A percentile compares a stretch with the other conserved stretches of the same genome.
phyloP scores from a whole-genome alignment of 2,888 invertebrate genomes.

The Apoderus coryli region DNA sequence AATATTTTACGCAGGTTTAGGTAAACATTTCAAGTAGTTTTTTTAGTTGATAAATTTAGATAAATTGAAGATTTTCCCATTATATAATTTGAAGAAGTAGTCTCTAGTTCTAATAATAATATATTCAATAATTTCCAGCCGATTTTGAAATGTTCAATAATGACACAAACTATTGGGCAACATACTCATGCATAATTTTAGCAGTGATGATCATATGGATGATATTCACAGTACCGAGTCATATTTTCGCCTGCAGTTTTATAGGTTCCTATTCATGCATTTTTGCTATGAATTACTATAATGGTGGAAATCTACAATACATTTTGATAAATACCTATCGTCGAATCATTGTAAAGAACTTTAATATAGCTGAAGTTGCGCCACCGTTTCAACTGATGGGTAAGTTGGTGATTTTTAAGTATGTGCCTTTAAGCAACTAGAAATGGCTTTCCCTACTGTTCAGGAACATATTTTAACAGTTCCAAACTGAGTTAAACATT shows the following conservation, averaged over 20 bases:
- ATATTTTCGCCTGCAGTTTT: constrained; percentile 47
- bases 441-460: no score
- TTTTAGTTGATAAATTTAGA: constrained; percentile 1
- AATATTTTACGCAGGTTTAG: constrained; percentile 20
- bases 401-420: no score
- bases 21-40: constrained; percentile 17
- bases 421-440: no score
- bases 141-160: constrained; percentile 33
- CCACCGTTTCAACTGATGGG: constrained; percentile 47
- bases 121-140: constrained; percentile 31
- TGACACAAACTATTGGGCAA: constrained; percentile 47
- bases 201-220: constrained; percentile 26
- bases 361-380: constrained; percentile 40
- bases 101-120: neutral
- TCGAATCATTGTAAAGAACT: constrained; percentile 43
- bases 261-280: constrained; percentile 49
- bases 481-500: no score
- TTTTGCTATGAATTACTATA: constrained; percentile 47
- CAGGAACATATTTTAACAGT: no score
- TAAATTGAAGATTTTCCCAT: constrained; percentile 5
- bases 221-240: constrained; percentile 37
- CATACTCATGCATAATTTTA: constrained; percentile 36
- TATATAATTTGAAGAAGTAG: constrained; percentile 4
- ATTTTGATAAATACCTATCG: constrained; percentile 52
- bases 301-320: constrained; percentile 51